phyloP scores from a whole-genome alignment of 92 coral and sea anemone species.

The Epizoanthus ramosus region DNA sequence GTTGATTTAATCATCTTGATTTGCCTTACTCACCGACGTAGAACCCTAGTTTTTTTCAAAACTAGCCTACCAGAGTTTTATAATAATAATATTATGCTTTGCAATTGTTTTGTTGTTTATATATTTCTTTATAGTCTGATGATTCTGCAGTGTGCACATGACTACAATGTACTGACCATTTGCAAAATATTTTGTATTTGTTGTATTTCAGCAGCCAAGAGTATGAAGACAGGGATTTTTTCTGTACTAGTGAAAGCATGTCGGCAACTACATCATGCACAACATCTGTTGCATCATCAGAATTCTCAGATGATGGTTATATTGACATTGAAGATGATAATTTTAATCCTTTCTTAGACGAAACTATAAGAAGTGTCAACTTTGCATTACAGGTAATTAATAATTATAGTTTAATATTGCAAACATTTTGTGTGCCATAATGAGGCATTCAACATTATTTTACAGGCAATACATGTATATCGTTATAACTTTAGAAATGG shows the following conservation, averaged over 20 bases:
- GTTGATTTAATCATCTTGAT: no score
- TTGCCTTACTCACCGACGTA: no score
- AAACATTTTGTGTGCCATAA: no score
- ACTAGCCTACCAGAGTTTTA: no score
- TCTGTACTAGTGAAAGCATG: slow-evolving; percentile 65
- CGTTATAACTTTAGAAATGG: no score
- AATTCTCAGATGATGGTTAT: slow-evolving; percentile 75
- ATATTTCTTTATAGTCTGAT: no score
- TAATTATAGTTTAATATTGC: no score
- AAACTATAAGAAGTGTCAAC: slow-evolving; percentile 33
- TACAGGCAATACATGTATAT: no score
- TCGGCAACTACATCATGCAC: slow-evolving; percentile 72
- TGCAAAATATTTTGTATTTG: neutral
- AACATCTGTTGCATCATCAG: slow-evolving; percentile 75
- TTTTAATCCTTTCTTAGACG: slow-evolving; percentile 38
- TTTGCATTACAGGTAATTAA: neutral
- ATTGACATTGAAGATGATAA: slow-evolving; percentile 71
- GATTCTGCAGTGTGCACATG: neutral
- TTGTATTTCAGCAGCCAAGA: neutral
- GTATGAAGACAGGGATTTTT: slow-evolving; percentile 38
- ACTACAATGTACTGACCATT: neutral
- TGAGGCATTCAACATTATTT: no score
- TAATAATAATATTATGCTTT: no score
- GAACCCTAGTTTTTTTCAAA: no score
- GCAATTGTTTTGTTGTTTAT: no score